phyloP scores from a whole-genome alignment of 2,113 vertebrate genomes.

The Rissa tridactyla region DNA sequence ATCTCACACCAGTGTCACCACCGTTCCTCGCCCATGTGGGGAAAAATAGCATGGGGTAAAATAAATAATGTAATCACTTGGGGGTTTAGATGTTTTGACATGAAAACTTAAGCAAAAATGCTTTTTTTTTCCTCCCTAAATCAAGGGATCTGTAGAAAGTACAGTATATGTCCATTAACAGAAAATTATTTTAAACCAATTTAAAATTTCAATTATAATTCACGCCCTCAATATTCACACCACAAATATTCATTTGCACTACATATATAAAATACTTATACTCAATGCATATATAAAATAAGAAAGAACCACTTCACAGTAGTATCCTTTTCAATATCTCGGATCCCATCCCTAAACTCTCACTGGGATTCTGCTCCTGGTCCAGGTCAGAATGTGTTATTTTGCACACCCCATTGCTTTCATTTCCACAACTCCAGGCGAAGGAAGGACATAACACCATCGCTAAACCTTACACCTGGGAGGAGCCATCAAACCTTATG shows the following conservation, averaged over 20 bases:
- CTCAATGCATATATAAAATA: not conserved
- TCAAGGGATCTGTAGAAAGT: not conserved
- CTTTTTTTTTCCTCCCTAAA: not conserved
- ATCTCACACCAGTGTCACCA: not conserved
- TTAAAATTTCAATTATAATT: constrained; percentile 39
- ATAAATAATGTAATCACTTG: not conserved
- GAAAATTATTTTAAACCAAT: constrained; percentile 23
- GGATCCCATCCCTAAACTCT: not conserved
- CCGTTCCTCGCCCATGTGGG: not conserved
- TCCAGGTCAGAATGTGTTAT: not conserved
- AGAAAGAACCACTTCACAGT: not conserved
- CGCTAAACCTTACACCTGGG: not conserved
- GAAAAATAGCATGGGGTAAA: not conserved
- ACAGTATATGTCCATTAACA: constrained; percentile 48
- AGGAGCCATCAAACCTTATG: not conserved
- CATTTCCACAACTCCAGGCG: not conserved
- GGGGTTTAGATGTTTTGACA: not conserved
- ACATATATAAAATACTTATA: constrained; percentile 1
- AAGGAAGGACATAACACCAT: not conserved
- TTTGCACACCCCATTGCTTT: constrained; percentile 10
- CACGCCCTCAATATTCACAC: constrained; percentile 24
- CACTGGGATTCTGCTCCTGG: constrained; percentile 26
- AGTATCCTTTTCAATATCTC: not conserved
- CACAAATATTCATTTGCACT: constrained; percentile 20
- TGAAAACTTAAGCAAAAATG: not conserved